phyloP scores from a whole-genome alignment of 2,888 invertebrate genomes.

The Agrilus biguttatus region DNA sequence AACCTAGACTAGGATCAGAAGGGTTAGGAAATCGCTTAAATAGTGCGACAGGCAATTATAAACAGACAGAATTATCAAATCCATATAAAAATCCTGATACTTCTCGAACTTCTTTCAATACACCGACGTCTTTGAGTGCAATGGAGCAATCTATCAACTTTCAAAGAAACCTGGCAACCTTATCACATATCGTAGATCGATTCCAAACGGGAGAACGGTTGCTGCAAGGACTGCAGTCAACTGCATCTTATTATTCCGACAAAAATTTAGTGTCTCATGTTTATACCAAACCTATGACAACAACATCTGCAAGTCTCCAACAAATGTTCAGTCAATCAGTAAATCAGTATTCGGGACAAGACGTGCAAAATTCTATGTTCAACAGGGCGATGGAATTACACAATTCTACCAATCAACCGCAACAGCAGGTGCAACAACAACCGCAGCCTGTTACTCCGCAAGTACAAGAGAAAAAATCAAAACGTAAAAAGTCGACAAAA shows the following conservation, averaged over 20 bases:
- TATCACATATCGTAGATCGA: constrained; percentile 46
- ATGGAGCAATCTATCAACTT: constrained; percentile 34
- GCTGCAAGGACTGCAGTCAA: constrained; percentile 34
- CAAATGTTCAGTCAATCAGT: constrained; percentile 28
- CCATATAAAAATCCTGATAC: constrained; percentile 5
- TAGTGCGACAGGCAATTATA: constrained; percentile 4
- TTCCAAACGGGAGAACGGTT: constrained; percentile 41
- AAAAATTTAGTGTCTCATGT: constrained; percentile 23
- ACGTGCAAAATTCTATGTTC: constrained; percentile 18
- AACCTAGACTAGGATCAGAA: neutral
- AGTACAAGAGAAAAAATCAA: constrained; percentile 20
- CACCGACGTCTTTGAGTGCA: constrained; percentile 29
- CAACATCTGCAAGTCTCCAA: constrained; percentile 20
- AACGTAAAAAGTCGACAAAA: constrained; percentile 19
- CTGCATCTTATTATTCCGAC: constrained; percentile 30
- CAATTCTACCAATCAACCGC: constrained; percentile 8
- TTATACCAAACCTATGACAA: constrained; percentile 24
- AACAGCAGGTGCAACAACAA: constrained; percentile 6
- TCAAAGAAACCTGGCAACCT: constrained; percentile 37
- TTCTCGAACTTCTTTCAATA: constrained; percentile 18
- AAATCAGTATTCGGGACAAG: constrained; percentile 20
- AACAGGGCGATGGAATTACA: constrained; percentile 24
- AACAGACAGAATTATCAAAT: constrained; percentile 16
- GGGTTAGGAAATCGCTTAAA: constrained; percentile 4
- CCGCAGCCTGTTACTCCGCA: constrained; percentile 4